Base-by-base conservation (phyloP, 2,113 vertebrate genomes). In the Narcine bancroftii region DNA sequence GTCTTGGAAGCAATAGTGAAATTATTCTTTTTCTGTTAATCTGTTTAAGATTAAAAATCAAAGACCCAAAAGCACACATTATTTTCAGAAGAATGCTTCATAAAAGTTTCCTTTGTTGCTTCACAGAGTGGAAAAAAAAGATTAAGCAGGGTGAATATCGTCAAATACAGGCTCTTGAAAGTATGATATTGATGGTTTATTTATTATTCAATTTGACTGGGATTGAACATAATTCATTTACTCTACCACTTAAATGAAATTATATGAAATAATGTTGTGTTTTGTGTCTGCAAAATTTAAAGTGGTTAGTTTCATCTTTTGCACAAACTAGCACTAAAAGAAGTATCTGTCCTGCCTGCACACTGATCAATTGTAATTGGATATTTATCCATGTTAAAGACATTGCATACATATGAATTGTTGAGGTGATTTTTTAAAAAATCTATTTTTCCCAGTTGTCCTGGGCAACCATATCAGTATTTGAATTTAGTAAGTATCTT, bases 91-190 rank as follows among this genome's bases (percentile, higher is more conserved):
- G n/a, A 91, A 47, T 45, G 69, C 3, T 39, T 47, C 89, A 69
- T 21, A 71, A 91, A 91, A 91, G 89, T 19, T 91, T 69, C 65
- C 53, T 91, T 91, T 91, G 63, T 71, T 69, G 89, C 71, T 91
- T 66, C 39, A 45, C 69, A 13, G 5, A 53, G 17, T 10, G 39
- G 29, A 91, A 91, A 91, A 47, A 89, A 21, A 11, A 21, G 85
- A 65, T 89, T 89, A 60, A 89, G n/a, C n/a, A 91, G 89, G 47
- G 24, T 3, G 42, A 91, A 91, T 39, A 69, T 91, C 42, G 89
- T 91, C 39, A 47, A 47, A 91, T 91, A 66, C 45, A 91, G 45
- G 89, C 63, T 91, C 89, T 42, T 91, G 39, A 47, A 91, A 69
- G 15, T 26, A 91, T 91, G 65, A 71, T 69, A 47, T 47, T 66